A percentile compares a stretch with the other conserved stretches of the same genome.
Evolutionary conservation across 64 coral and sea anemone genomes (phyloP).

Genomic region (Hydrozoanthus tunicans): DNA sequence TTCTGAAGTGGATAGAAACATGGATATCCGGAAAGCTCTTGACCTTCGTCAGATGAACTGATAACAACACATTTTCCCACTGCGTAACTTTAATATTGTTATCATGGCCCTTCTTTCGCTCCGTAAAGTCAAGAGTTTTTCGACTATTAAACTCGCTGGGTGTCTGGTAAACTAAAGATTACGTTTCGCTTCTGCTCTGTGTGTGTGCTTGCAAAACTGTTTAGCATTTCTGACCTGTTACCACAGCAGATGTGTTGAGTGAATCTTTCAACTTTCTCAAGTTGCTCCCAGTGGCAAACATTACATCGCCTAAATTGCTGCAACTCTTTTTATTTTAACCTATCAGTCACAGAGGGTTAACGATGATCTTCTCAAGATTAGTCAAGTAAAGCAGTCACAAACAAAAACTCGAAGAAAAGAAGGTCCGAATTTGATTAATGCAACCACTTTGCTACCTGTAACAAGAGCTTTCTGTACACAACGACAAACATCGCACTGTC

Average conservation of each 20-base stretch:
- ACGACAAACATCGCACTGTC: no score
- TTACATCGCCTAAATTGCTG: neutral
- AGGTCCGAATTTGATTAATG: no score
- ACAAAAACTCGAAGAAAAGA: no score
- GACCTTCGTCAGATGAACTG: slow-evolving; percentile 10
- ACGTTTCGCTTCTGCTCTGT: neutral
- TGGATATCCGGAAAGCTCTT: slow-evolving; percentile 17
- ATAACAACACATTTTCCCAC: slow-evolving; percentile 12
- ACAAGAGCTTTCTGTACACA: no score
- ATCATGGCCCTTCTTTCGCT: neutral
- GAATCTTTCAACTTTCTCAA: slow-evolving; percentile 22
- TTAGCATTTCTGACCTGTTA: neutral
- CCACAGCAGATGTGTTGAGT: slow-evolving; percentile 4
- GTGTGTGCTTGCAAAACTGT: neutral
- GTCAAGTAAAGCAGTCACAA: no score
- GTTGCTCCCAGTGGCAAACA: neutral
- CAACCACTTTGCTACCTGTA: no score
- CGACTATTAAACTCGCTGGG: neutral
- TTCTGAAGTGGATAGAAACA: slow-evolving; percentile 36
- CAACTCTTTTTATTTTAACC: neutral
- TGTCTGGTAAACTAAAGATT: neutral
- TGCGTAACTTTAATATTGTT: neutral
- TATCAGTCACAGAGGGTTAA: neutral
- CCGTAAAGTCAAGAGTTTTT: slow-evolving; percentile 14
- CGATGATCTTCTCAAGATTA: no score